Percentiles rank a stretch among this genome's conserved stretches.
These are phyloP conservation scores for Rhipidura dahli DNA, from an alignment of 2,113 vertebrate species.

Conservation along the genomic window DNA sequence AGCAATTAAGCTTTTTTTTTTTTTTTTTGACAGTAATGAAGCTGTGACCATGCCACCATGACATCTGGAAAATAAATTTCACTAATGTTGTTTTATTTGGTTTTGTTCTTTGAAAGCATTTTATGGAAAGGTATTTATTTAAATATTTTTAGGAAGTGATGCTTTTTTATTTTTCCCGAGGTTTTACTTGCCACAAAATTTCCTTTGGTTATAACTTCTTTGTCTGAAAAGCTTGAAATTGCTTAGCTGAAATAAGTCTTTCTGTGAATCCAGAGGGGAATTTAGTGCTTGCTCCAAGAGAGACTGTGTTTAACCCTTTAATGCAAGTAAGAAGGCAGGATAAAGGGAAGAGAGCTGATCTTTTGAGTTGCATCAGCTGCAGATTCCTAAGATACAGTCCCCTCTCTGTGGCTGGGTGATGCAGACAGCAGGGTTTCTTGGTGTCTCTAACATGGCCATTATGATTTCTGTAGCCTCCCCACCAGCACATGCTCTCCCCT, in stretches of 20 bases:
- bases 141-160: background rate
- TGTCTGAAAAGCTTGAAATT: background rate
- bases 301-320: background rate
- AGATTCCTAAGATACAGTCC: background rate
- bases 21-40: background rate
- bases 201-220: background rate
- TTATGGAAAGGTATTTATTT: background rate
- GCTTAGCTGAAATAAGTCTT: background rate
- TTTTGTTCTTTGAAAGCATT: background rate
- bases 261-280: background rate
- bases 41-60: background rate
- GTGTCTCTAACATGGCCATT: background rate
- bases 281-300: background rate
- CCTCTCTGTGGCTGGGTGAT: background rate
- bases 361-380: background rate
- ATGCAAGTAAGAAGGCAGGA: background rate
- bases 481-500: background rate
- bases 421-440: background rate
- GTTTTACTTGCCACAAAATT: background rate
- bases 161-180: background rate
- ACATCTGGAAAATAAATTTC: background rate
- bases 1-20: background rate
- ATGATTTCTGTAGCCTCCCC: background rate
- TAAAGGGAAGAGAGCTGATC: background rate
- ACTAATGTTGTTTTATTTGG: background rate